Evolutionary conservation across 2,113 vertebrate species (phyloP).

Genomic region (Pseudorectes ferrugineus): DNA sequence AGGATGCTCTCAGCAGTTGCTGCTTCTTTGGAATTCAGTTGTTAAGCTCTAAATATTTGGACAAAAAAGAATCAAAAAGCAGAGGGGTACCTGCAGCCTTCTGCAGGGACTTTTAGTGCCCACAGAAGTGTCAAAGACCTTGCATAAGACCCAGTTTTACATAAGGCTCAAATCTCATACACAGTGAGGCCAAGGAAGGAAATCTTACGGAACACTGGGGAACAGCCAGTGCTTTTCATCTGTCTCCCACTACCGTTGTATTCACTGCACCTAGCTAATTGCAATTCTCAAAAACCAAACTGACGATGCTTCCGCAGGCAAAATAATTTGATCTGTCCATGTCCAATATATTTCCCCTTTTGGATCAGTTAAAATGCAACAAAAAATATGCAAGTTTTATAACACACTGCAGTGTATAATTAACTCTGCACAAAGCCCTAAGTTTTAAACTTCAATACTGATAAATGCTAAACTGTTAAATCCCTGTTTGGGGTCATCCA

Average conservation of each 20-base stretch:
- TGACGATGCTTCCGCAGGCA: neutral
- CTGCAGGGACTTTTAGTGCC: neutral
- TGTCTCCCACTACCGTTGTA: fast-evolving
- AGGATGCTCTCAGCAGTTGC: neutral
- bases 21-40: neutral
- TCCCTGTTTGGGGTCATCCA: neutral
- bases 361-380: neutral
- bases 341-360: neutral
- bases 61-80: neutral
- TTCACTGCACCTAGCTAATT: neutral
- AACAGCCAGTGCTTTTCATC: neutral
- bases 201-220: neutral
- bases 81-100: neutral
- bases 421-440: neutral
- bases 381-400: neutral
- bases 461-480: neutral
- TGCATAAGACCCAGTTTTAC: neutral
- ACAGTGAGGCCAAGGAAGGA: neutral
- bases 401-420: neutral
- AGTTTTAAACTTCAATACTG: neutral
- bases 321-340: neutral
- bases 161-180: neutral
- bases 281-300: neutral
- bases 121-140: neutral
- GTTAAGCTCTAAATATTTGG: neutral